These are phyloP conservation scores for Eulemur albifrons DNA, from an alignment of 2,797 vertebrate species.

Conservation along the genomic window DNA sequence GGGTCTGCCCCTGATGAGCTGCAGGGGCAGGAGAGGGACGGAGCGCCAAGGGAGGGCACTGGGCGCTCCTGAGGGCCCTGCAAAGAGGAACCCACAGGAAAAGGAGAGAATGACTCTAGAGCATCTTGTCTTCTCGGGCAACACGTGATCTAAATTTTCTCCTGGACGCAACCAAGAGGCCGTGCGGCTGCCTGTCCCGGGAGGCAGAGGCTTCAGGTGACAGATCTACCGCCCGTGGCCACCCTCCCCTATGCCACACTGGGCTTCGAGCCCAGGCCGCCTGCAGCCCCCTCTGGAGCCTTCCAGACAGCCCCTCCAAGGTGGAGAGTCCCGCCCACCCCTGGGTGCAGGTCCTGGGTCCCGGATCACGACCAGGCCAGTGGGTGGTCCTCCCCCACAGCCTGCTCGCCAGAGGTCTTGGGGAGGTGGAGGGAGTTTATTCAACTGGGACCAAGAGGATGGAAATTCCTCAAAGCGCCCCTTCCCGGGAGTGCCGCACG, in stretches of 20 bases:
- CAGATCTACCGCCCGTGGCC: neutral
- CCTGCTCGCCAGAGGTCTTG: neutral
- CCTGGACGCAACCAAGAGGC: neutral
- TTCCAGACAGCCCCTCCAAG: neutral
- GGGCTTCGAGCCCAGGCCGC: neutral
- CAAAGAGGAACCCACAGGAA: neutral
- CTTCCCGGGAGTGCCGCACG: neutral
- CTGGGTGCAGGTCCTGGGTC: neutral
- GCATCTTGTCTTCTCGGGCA: neutral
- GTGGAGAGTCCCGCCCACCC: too few species aligned
- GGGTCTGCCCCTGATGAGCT: neutral
- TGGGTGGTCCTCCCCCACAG: neutral
- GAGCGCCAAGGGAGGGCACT: neutral
- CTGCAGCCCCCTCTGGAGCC: neutral
- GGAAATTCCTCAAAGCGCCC: neutral
- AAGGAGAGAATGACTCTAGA: neutral
- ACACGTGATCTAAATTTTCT: neutral
- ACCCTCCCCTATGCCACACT: neutral
- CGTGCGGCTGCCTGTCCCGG: neutral
- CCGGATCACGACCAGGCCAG: neutral
- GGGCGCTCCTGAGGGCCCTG: neutral
- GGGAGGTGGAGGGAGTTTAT: neutral
- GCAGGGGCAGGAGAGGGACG: too few species aligned
- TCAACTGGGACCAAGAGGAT: neutral
- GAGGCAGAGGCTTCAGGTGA: neutral